Evolutionary conservation across 2,113 vertebrate species (phyloP).

Genomic region (Ellobius talpinus): DNA sequence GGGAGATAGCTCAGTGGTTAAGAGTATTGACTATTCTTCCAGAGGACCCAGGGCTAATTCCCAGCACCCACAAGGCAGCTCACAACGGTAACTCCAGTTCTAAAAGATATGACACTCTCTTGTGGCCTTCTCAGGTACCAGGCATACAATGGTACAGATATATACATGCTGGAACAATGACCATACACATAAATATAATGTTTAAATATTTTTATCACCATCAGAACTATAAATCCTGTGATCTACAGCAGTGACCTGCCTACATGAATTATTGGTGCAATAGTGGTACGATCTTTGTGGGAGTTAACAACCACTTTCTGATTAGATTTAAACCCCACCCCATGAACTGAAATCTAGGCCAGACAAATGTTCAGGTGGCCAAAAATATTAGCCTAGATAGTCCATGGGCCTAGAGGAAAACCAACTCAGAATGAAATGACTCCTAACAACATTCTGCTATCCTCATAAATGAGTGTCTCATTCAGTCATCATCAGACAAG

Average conservation of each 20-base stretch:
- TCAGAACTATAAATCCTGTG: not conserved
- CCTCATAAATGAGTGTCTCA: not conserved
- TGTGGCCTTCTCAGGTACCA: not conserved
- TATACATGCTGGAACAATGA: not conserved
- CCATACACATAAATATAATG: not conserved
- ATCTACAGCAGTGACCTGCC: not conserved
- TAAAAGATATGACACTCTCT: not conserved
- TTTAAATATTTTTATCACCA: not conserved
- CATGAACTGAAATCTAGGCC: not conserved
- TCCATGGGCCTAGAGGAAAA: not conserved
- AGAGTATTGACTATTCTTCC: not conserved
- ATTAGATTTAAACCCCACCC: not conserved
- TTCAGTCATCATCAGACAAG: not conserved
- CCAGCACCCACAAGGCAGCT: not conserved
- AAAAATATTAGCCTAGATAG: not conserved
- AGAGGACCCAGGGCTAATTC: not conserved
- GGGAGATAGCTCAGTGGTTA: not conserved
- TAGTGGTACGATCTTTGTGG: not conserved
- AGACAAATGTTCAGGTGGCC: not conserved
- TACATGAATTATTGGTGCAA: not conserved
- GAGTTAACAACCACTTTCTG: not conserved
- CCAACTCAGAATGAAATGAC: not conserved
- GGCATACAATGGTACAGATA: not conserved
- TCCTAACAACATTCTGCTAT: not conserved
- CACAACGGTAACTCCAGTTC: not conserved